Base-by-base conservation (phyloP, 1,140 invertebrate species). In the Scylla paramamosain region DNA sequence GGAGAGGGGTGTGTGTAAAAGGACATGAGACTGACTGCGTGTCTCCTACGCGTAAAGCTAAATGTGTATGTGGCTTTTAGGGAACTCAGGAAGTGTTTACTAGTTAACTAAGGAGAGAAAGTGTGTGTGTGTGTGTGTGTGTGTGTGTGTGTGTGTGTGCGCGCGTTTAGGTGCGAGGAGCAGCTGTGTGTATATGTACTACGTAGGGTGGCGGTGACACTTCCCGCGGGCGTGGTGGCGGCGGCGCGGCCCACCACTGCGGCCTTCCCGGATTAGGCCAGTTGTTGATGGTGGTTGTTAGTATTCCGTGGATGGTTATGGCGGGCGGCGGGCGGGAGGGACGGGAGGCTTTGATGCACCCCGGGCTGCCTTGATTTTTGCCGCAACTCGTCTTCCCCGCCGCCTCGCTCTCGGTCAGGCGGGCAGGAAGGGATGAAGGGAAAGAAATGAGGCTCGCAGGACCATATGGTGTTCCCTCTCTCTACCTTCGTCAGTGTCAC, bases 291-390 rank as follows among this genome's bases (percentile, higher is more conserved):
- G 91, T 45, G 91, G 91, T 92, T 92, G 91, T 92, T 92, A 83
- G 91, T 92, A 92, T 92, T 82, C 91, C 32, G 32, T 29, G 91
- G 91, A 92, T 82, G 91, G 91, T 83, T 92, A 92, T 92, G 91
- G 91, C 91, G 32, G 59, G 91, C 0, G 91, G 52, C 14, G 25
- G 67, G 67, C 4, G 87, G 28, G 87, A 29, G 28, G 89, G 89
- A 91, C 28, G 86, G 86, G 86, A 46, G 29, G 45, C 86, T 88
- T 45, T 88, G 86, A 88, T 88, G 86, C 86, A 88, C 10, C 86
- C 83, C 86, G 25, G 32, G 20, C 86, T 45, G 45, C 86, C 86
- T 88, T 88, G 86, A 88, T 88, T 88, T 88, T 88, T 88, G 86
- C 45, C 86, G 86, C 86, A 88, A 2, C 86, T 88, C 45, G 8